A percentile compares a stretch with the other conserved stretches of the same genome.
Conservation (phyloP, 2,113 vertebrate genomes). For the Lota lota region DNA sequence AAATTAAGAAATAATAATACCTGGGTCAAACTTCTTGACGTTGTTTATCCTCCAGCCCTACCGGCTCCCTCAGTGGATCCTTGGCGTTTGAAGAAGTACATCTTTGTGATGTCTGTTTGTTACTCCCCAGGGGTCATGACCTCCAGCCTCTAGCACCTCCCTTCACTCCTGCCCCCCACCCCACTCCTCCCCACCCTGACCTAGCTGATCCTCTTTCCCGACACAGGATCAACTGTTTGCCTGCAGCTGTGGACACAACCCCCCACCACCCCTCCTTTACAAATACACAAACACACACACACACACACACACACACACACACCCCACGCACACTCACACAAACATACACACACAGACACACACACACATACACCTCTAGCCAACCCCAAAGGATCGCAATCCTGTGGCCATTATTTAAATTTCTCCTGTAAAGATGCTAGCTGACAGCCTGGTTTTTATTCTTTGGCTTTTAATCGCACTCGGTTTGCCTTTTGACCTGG, state of each 20-base stretch:
- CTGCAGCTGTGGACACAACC: slow-evolving; percentile 60
- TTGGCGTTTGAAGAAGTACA: slow-evolving; percentile 58
- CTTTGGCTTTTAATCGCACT: slow-evolving; percentile 30
- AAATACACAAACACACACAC: too few species aligned
- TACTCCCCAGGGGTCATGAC: slow-evolving; percentile 47
- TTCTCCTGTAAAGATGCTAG: slow-evolving; percentile 52
- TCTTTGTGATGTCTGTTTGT: slow-evolving; percentile 66
- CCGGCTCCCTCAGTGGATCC: slow-evolving; percentile 30
- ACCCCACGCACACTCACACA: background rate
- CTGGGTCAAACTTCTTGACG: slow-evolving; percentile 42
- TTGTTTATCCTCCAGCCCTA: slow-evolving; percentile 55
- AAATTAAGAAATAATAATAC: background rate
- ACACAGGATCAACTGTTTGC: slow-evolving; percentile 67
- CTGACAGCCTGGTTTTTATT: slow-evolving; percentile 35
- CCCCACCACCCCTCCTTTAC: background rate
- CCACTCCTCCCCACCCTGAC: slow-evolving; percentile 49
- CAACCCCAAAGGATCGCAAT: slow-evolving; percentile 16
- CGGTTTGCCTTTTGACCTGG: slow-evolving; percentile 39
- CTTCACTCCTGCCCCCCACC: slow-evolving; percentile 12
- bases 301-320: too few species aligned
- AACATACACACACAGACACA: too few species aligned
- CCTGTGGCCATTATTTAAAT: slow-evolving; percentile 36
- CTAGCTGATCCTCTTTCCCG: slow-evolving; percentile 63
- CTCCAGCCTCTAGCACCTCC: slow-evolving; percentile 37
- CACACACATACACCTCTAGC: background rate